Base-by-base conservation (phyloP, 1,140 invertebrate genomes). In the Scaptomyza hsui region DNA sequence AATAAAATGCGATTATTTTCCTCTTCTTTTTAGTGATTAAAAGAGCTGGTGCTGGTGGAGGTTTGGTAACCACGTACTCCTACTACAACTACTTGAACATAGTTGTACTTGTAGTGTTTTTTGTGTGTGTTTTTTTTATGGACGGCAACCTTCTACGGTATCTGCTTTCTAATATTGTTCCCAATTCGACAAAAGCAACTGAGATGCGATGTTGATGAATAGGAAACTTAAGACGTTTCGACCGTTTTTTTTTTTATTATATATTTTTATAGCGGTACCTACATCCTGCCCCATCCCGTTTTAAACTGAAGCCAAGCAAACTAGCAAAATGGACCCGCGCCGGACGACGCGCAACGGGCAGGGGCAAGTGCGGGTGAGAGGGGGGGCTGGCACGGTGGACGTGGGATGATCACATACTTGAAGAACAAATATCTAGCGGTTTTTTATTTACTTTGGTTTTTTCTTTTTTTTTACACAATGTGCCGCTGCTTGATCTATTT, bases 161-260 rank as follows among this genome's bases (percentile, higher is more conserved):
- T 76, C 73, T 76, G 73, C 78, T 83, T 80, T 77, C 60, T 72
- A 59, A 63, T 48, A 57, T 45, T 24, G 51, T 71, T 56, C 67
- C 48, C 45, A 57, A 37, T 71, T 63, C 48, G 21, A 57, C 59
- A 70, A 74, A 70, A 52, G 53, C 61, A 29, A 35, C 10, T 44
- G 7, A 44, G 39, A 47, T 52, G 49, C 57, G 39, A 39, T 12
- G 16, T 19, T 45, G 47, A 47, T 62, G 59, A 72, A 79, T 73
- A 79, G 68, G 80, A 85, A 85, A 85, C 80, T 78, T 81, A 86
- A 86, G 81, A 86, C 73, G 82, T 47, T 64, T 59, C 68, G 73
- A 81, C 56, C 81, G 77, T 88, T 77, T 79, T 79, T 69, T 53
- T 55, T 16, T 6, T 24, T 24, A 13, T 56, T 53, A 6, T 21